Percentiles rank a stretch among this genome's conserved stretches.
phyloP scores from a whole-genome alignment of 1,140 invertebrate genomes.

The Branchinecta lindahli region DNA sequence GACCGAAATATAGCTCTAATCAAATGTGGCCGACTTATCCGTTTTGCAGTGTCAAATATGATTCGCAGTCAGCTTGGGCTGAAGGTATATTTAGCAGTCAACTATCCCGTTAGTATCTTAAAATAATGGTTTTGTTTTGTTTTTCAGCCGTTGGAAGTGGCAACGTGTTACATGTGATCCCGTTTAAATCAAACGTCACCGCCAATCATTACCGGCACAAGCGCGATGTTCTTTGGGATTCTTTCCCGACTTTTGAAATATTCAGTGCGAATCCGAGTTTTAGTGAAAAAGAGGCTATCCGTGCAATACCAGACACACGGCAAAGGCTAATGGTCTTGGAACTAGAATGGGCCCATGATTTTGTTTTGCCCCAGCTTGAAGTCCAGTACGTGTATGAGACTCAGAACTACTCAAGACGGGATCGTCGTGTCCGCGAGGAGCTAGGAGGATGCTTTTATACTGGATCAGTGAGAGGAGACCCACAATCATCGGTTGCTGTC shows the following conservation, averaged over 20 bases:
- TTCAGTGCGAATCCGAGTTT: not conserved
- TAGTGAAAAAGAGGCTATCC: not conserved
- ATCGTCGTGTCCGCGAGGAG: not conserved
- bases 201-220: not conserved
- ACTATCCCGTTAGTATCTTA: too few relatives aligned
- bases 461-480: not conserved
- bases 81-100: too few relatives aligned
- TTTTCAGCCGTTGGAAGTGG: not conserved
- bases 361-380: not conserved
- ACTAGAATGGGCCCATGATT: not conserved
- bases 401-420: not conserved
- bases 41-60: too few relatives aligned
- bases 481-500: not conserved
- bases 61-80: too few relatives aligned
- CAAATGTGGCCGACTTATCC: too few relatives aligned
- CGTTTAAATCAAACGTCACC: not conserved
- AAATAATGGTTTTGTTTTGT: too few relatives aligned
- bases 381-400: not conserved
- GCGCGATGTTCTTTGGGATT: not conserved
- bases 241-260: not conserved
- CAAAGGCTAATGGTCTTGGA: not conserved
- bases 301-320: slow-evolving; percentile 2
- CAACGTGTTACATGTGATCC: not conserved
- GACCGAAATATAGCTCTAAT: too few relatives aligned
- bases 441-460: not conserved